Evolutionary conservation across 2,113 vertebrate species (phyloP).

Genomic region (Ascaphus truei): DNA sequence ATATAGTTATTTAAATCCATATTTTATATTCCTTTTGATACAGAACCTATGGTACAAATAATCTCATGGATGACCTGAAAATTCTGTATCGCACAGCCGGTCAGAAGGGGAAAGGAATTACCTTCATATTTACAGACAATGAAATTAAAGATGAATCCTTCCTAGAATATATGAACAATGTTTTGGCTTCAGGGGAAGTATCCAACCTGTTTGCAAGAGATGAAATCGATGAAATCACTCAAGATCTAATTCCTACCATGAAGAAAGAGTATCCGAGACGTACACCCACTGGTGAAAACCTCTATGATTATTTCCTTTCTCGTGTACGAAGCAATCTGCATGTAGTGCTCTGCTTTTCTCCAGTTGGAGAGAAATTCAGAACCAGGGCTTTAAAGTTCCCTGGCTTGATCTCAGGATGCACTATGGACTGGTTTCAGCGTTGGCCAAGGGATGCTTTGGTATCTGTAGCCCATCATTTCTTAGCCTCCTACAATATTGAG

Average conservation of each 20-base stretch:
- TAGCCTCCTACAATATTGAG: conserved; percentile 64
- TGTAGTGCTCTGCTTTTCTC: conserved; percentile 80
- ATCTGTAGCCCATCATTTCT: conserved; percentile 75
- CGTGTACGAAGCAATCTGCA: conserved; percentile 72
- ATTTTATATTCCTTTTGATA: conserved; percentile 30
- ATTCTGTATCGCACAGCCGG: conserved; percentile 70
- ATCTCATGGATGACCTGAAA: conserved; percentile 80
- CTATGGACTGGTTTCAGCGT: conserved; percentile 77
- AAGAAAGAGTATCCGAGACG: conserved; percentile 66
- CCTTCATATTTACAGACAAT: conserved; percentile 77
- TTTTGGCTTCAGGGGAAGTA: conserved; percentile 75
- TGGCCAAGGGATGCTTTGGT: conserved; percentile 80
- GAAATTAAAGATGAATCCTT: conserved; percentile 81
- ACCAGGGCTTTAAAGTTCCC: conserved; percentile 69
- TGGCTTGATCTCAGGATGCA: conserved; percentile 78
- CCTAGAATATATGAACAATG: conserved; percentile 81
- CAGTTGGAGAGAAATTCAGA: conserved; percentile 77
- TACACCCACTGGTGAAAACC: conserved; percentile 66
- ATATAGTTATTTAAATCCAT: background rate
- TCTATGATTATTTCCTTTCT: conserved; percentile 75
- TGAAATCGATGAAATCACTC: conserved; percentile 74
- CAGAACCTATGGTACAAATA: conserved; percentile 70
- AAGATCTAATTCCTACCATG: conserved; percentile 70
- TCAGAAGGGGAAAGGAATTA: conserved; percentile 68
- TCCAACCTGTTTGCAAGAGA: conserved; percentile 77